Conservation (phyloP, 30 jellyfish, hydroid and myxozoan species). For the Aurelia sp. region DNA sequence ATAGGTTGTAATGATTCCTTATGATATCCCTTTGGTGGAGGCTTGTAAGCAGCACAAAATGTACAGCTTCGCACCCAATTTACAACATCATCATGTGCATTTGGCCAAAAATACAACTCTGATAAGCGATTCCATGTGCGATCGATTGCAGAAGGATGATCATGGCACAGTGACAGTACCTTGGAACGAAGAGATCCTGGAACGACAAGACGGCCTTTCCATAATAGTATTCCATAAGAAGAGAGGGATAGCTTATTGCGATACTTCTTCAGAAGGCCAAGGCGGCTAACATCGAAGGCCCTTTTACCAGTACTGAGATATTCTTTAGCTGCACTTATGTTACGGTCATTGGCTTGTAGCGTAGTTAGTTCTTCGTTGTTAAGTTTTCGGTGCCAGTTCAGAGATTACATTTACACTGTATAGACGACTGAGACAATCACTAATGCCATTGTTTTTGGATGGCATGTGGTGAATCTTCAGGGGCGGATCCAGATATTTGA, state of each 20-base stretch:
- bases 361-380: slow-evolving; percentile 12
- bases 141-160: slow-evolving; percentile 38
- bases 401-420: slow-evolving; percentile 8
- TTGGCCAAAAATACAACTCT: slow-evolving; percentile 26
- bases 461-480: slow-evolving; percentile 33
- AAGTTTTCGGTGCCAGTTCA: slow-evolving; percentile 25
- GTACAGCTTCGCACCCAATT: slow-evolving; percentile 31
- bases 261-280: background rate
- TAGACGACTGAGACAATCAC: slow-evolving; percentile 23
- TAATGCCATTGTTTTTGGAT: slow-evolving; percentile 28
- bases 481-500: too few species aligned
- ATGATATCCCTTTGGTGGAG: slow-evolving; percentile 46
- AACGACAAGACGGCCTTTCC: slow-evolving; percentile 16
- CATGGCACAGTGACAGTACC: slow-evolving; percentile 25
- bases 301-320: slow-evolving; percentile 12
- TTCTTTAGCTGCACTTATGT: slow-evolving; percentile 23
- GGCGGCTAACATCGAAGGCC: slow-evolving; percentile 3
- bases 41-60: slow-evolving; percentile 10
- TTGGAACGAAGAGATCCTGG: slow-evolving; percentile 19
- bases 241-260: background rate
- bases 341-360: slow-evolving; percentile 20
- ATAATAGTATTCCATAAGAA: slow-evolving; percentile 8
- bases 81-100: slow-evolving; percentile 29
- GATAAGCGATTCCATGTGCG: slow-evolving; percentile 44
- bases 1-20: slow-evolving; percentile 43